These are phyloP conservation scores for Minunthozetes semirufus DNA, from an alignment of 2,888 invertebrate species.

Conservation along the genomic window DNA sequence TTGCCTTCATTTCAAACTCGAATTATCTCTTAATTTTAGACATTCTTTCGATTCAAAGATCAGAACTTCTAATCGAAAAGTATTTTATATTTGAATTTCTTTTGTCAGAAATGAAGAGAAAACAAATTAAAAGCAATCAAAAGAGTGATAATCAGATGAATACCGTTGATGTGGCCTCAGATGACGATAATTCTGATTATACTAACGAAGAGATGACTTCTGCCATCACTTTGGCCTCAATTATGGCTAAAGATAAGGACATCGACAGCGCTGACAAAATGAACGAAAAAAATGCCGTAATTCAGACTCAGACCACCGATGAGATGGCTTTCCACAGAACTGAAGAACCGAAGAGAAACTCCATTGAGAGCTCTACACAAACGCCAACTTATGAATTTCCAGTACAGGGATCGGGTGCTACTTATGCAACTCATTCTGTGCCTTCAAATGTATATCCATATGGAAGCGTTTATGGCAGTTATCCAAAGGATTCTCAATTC, in stretches of 20 bases:
- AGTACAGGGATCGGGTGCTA: neutral
- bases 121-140: no score
- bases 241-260: constrained; percentile 9
- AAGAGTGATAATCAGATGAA: no score
- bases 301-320: neutral
- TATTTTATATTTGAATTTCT: no score
- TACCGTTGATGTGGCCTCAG: no score
- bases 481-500: neutral
- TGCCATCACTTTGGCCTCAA: constrained; percentile 17
- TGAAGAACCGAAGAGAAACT: no score
- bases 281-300: neutral
- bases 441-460: neutral
- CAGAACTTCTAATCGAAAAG: no score
- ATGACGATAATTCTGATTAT: neutral
- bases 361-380: neutral
- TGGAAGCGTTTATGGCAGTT: neutral
- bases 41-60: no score
- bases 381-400: neutral
- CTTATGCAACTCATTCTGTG: neutral
- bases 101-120: no score
- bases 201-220: constrained; percentile 12
- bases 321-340: no score
- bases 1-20: no score
- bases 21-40: no score
- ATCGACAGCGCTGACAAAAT: neutral